Conservation (phyloP, 2,797 vertebrate species). For the Tauraco hartlaubi region DNA sequence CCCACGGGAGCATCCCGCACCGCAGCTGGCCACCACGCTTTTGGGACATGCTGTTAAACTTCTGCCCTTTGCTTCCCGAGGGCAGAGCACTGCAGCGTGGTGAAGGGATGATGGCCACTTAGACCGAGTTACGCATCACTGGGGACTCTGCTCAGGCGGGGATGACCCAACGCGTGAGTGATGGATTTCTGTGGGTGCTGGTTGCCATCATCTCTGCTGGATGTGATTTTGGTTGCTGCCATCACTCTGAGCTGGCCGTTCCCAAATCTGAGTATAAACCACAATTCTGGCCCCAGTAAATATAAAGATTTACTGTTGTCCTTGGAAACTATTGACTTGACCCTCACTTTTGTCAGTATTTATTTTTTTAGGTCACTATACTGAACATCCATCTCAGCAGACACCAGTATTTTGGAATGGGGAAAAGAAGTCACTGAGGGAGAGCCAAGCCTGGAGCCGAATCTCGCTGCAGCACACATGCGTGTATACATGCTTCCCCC, state of each 20-base stretch:
- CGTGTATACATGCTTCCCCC: accelerated
- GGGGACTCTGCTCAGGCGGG: not conserved
- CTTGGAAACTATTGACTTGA: not conserved
- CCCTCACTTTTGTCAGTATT: not conserved
- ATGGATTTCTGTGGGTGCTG: not conserved
- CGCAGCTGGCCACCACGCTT: accelerated
- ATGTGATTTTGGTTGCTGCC: not conserved
- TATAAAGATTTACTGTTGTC: not conserved
- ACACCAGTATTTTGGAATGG: not conserved
- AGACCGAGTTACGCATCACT: not conserved
- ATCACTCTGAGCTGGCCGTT: not conserved
- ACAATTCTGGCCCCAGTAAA: not conserved
- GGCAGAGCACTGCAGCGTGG: not conserved
- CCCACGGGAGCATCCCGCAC: accelerated
- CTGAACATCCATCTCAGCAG: not conserved
- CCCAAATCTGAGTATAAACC: not conserved
- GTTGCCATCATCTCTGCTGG: not conserved
- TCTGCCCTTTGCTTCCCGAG: not conserved
- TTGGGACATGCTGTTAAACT: not conserved
- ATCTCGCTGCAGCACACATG: not conserved
- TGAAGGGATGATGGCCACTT: not conserved
- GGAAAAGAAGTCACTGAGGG: not conserved
- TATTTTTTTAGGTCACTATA: not conserved
- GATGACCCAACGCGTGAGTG: accelerated
- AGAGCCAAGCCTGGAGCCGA: not conserved